Conservation (phyloP, 2,888 invertebrate genomes). For the Drosophila acutilabella region DNA sequence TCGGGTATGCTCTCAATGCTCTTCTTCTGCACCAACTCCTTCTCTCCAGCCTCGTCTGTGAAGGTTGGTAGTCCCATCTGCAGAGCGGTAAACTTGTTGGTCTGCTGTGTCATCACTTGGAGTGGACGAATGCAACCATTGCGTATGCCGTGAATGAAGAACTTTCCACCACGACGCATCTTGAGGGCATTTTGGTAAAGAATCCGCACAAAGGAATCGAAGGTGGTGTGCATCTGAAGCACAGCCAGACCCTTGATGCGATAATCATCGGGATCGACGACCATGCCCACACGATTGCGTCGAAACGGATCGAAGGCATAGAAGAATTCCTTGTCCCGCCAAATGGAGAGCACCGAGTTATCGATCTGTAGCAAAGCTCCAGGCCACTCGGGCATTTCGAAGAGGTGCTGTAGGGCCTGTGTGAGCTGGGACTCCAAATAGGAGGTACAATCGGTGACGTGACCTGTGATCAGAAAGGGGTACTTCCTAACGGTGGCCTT, state of each 20-base stretch:
- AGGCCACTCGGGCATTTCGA: constrained; percentile 69
- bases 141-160: constrained; percentile 87
- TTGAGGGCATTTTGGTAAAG: constrained; percentile 85
- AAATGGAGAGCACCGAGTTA: constrained; percentile 87
- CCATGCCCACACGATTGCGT: constrained; percentile 87
- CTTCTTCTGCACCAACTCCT: constrained; percentile 55
- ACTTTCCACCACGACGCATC: constrained; percentile 82
- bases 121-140: constrained; percentile 79
- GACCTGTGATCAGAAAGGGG: constrained; percentile 78
- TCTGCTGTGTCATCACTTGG: constrained; percentile 62
- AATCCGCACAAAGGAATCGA: constrained; percentile 87
- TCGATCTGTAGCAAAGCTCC: constrained; percentile 86
- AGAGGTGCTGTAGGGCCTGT: constrained; percentile 70
- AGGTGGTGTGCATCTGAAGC: constrained; percentile 87
- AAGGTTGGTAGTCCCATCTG: constrained; percentile 73
- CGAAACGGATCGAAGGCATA: constrained; percentile 89
- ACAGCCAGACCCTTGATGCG: constrained; percentile 86
- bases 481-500: constrained; percentile 78
- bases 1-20: constrained; percentile 81
- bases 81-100: constrained; percentile 71
- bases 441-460: constrained; percentile 76
- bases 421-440: constrained; percentile 78
- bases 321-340: constrained; percentile 88
- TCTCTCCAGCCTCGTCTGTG: constrained; percentile 44
- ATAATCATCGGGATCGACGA: constrained; percentile 85